Base-by-base conservation (phyloP, 2,797 vertebrate genomes). In the Neostethus bicornis region DNA sequence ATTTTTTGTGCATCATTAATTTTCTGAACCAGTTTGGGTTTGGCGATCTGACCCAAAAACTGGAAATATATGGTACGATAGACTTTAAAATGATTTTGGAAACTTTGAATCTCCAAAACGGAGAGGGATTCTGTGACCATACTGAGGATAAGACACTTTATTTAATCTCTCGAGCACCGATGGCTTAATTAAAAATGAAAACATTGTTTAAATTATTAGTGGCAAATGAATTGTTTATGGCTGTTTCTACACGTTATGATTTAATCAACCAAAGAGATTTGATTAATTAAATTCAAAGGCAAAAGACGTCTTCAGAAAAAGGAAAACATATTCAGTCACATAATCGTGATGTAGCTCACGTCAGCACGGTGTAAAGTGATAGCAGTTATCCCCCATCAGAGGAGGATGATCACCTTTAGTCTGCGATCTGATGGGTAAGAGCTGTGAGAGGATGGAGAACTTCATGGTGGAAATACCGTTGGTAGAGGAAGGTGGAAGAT, bases 401-500 rank as follows among this genome's bases (percentile, higher is more conserved):
- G 31, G 38, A 44, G 23, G 42, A 57, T 26, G 47, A 54, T 48
- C 37, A 3, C 16, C 24, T 58, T 73, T 69, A 62, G 46, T 34
- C 17, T 51, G 4, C 6, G 23, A 51, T 59, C 48, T 55, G 61
- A 49, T 41, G 50, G 61, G 61, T 66, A 66, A 67, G 47, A 35
- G n/a, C 24, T 25, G 16, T 14, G 23, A 41, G 29, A 45, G 35
- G 35, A 28, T 38, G 60, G 51, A 5, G 28, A 26, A 23, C 58
- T 53, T 70, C 26, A 41, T 17, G 28, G 55, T 8, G 11, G 67
- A 51, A 26, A 55, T 19, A 23, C n/a, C 68, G 56, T 41, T 20
- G 45, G 54, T 31, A 62, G 83, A 87, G 79, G 79, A 83, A 83
- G 76, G 44, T 38, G 23, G 34, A 69, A 11, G 16, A 45, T 6